Conservation (phyloP, 2,113 vertebrate species). For the Rhodinocichla rosea region DNA sequence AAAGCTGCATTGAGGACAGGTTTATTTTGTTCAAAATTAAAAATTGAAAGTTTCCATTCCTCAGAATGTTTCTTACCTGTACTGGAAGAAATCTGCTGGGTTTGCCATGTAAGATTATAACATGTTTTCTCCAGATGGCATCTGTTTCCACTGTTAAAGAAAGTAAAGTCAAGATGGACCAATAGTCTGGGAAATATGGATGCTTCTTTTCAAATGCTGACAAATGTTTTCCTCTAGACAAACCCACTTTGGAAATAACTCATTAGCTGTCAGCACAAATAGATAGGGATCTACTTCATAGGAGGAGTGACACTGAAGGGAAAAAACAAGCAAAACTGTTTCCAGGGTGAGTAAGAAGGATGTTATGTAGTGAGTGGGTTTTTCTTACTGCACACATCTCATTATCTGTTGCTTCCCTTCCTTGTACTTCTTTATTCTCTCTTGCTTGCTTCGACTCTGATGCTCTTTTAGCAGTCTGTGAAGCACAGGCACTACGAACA, state of each 20-base stretch:
- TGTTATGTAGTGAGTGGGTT: neutral
- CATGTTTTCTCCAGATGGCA: neutral
- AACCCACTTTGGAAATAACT: neutral
- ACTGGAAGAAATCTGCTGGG: neutral
- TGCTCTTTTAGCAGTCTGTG: neutral
- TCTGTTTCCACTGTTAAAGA: neutral
- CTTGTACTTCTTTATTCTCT: neutral
- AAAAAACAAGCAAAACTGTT: neutral
- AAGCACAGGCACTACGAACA: neutral
- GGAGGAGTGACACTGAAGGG: neutral
- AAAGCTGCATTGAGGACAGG: neutral
- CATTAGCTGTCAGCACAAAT: neutral
- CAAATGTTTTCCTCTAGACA: neutral
- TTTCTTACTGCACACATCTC: neutral
- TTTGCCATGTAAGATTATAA: neutral
- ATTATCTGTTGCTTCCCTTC: neutral
- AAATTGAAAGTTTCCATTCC: neutral
- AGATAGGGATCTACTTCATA: neutral
- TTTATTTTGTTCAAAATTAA: neutral
- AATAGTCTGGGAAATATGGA: neutral
- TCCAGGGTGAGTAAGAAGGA: neutral
- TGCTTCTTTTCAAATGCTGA: neutral
- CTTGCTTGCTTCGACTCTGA: neutral
- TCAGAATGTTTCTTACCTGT: neutral
- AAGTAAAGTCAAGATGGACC: neutral